Percentiles rank a stretch among this genome's conserved stretches.
Conservation (phyloP, 2,113 vertebrate genomes). For the Xerus inauris region DNA sequence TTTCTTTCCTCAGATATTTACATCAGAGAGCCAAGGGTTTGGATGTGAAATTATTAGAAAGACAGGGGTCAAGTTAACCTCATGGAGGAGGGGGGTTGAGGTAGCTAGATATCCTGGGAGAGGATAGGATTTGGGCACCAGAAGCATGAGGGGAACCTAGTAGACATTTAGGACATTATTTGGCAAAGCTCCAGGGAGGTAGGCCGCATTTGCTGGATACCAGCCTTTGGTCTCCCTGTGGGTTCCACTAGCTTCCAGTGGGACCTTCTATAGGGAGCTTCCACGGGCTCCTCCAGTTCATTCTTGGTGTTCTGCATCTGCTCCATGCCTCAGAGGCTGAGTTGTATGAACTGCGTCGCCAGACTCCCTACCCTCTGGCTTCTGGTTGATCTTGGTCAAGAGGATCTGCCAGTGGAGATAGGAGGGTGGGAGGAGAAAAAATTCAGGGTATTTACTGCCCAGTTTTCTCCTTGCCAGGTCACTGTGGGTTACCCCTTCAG, state of each 20-base stretch:
- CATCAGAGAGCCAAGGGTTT: not conserved
- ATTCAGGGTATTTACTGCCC: not conserved
- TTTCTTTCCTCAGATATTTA: not conserved
- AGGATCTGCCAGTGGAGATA: not conserved
- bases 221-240: too few species aligned
- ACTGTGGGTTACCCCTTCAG: too few species aligned
- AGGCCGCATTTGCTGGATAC: not conserved
- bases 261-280: not conserved
- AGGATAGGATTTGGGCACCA: not conserved
- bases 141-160: not conserved
- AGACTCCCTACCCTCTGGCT: not conserved
- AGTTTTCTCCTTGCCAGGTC: not conserved
- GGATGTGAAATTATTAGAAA: not conserved
- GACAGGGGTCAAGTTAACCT: not conserved
- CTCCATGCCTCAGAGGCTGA: not conserved
- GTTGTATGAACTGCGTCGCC: not conserved
- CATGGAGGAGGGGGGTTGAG: too few species aligned
- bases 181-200: not conserved
- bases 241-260: not conserved
- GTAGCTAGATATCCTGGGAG: too few species aligned
- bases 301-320: not conserved
- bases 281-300: not conserved
- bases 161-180: not conserved
- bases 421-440: not conserved
- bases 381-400: not conserved